Conservation (phyloP, 2,797 vertebrate species). For the Lerista edwardsae region DNA sequence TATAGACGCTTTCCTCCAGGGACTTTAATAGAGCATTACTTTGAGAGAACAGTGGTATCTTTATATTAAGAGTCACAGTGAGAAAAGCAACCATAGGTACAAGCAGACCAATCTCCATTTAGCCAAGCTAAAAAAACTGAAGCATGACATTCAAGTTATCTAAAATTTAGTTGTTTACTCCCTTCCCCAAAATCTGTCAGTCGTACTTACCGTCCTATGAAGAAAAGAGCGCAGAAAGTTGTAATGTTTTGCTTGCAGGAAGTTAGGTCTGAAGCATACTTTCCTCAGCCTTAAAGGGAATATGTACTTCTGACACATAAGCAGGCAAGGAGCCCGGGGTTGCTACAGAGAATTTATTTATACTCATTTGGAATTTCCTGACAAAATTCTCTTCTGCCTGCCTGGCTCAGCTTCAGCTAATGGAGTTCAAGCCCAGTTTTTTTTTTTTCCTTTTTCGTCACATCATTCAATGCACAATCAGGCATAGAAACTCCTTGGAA, state of each 20-base stretch:
- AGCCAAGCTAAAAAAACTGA: conserved; percentile 13
- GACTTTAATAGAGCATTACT: neutral
- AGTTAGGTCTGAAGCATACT: conserved; percentile 67
- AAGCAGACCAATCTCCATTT: conserved; percentile 29
- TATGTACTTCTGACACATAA: conserved; percentile 68
- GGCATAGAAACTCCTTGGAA: neutral
- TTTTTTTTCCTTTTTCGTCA: neutral
- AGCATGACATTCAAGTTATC: conserved; percentile 3
- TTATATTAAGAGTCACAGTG: conserved; percentile 44
- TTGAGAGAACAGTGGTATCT: conserved; percentile 20
- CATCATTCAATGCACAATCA: neutral
- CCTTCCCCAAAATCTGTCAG: neutral
- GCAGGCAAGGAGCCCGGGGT: conserved; percentile 75
- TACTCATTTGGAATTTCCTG: conserved; percentile 84
- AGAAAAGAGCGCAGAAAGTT: conserved; percentile 40
- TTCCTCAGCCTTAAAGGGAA: conserved; percentile 71
- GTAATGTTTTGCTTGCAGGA: conserved; percentile 64
- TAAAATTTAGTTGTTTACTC: neutral
- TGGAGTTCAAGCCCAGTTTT: conserved; percentile 49
- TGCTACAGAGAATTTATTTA: conserved; percentile 77
- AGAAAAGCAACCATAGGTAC: neutral
- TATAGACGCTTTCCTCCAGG: neutral
- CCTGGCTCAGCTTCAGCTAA: conserved; percentile 58
- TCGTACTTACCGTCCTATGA: conserved; percentile 67
- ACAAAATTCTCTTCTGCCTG: conserved; percentile 64